A percentile compares a stretch with the other conserved stretches of the same genome.
Conservation (phyloP, 2,888 invertebrate genomes). For the Petrolisthes cinctipes region DNA sequence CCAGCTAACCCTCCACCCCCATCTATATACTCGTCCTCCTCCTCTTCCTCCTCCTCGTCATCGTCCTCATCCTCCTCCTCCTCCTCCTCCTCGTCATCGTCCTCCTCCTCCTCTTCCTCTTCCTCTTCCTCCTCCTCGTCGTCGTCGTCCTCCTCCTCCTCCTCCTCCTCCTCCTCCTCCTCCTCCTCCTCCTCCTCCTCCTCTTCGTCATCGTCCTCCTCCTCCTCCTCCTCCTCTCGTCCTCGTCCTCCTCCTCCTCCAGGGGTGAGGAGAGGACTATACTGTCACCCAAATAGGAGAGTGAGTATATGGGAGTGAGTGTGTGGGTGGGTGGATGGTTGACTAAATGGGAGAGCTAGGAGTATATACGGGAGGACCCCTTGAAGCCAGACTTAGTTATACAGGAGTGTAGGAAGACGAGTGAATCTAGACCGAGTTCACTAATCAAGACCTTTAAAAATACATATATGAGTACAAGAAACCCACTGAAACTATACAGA, state of each 20-base stretch:
- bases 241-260: not conserved
- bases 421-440: too few species aligned
- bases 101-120: not conserved
- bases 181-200: not conserved
- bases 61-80: not conserved
- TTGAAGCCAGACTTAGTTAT: too few species aligned
- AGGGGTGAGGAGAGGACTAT: not conserved
- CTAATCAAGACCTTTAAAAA: too few species aligned
- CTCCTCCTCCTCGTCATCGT: not conserved
- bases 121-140: not conserved
- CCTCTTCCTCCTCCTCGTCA: not conserved
- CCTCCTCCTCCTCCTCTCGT: not conserved
- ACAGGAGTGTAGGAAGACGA: too few species aligned
- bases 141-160: not conserved
- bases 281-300: too few species aligned
- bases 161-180: not conserved
- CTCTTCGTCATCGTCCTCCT: not conserved
- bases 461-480: too few species aligned
- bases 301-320: too few species aligned
- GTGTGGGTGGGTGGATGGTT: too few species aligned
- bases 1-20: not conserved
- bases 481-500: too few species aligned
- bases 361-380: too few species aligned
- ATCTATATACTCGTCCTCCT: not conserved
- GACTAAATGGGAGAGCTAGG: too few species aligned